phyloP scores from a whole-genome alignment of 2,888 invertebrate species.

The Trachelus tabidus region DNA sequence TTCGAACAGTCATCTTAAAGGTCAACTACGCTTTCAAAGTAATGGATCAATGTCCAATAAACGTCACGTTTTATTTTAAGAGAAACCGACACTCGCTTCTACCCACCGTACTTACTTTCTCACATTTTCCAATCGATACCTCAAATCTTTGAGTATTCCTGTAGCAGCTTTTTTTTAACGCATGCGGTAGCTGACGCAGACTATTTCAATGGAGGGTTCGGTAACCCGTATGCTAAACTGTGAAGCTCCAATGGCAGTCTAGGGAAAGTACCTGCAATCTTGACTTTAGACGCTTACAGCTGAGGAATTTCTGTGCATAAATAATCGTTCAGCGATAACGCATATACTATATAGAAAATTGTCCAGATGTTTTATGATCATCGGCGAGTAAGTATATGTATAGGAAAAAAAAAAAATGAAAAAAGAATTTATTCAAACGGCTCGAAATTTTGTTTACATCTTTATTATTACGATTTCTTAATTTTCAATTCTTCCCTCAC shows the following conservation, averaged over 20 bases:
- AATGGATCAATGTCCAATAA: background rate
- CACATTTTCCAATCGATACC: background rate
- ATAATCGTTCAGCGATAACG: too few species aligned
- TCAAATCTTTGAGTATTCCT: conserved; percentile 16
- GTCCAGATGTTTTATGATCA: too few species aligned
- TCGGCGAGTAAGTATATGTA: too few species aligned
- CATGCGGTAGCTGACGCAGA: conserved; percentile 18
- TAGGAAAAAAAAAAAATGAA: too few species aligned
- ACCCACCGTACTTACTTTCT: background rate
- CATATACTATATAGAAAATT: too few species aligned
- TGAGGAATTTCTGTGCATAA: background rate
- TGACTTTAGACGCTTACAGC: background rate
- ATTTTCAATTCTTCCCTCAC: too few species aligned
- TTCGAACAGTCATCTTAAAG: background rate
- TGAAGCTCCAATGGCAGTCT: background rate
- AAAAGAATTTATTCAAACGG: too few species aligned
- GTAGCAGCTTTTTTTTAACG: conserved; percentile 16
- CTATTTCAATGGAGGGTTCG: conserved; percentile 14
- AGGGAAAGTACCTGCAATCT: background rate
- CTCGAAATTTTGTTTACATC: too few species aligned
- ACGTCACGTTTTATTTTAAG: background rate
- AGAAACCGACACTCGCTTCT: background rate
- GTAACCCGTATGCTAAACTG: conserved; percentile 8
- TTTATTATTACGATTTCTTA: too few species aligned
- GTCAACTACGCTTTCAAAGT: background rate